phyloP scores from a whole-genome alignment of 2,888 invertebrate genomes.

The Alloplasta piceator region DNA sequence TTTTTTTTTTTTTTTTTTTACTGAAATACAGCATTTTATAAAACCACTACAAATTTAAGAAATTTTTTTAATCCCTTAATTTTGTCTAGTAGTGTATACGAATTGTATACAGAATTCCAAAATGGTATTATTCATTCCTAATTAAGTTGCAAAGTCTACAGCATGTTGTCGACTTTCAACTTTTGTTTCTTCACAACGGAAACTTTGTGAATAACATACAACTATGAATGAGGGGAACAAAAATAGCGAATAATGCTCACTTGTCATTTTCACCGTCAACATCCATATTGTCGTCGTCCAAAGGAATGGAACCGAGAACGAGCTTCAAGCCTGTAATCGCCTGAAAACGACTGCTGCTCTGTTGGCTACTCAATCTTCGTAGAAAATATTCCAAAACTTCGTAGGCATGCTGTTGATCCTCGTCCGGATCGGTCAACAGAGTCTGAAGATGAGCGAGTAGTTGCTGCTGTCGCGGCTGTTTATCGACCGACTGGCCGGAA shows the following conservation, averaged over 20 bases:
- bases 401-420: slow-evolving; percentile 87
- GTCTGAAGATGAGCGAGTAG: slow-evolving; percentile 87
- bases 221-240: background rate
- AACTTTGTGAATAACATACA: too few relatives aligned
- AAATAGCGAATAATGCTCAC: slow-evolving; percentile 57
- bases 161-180: too few relatives aligned
- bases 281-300: slow-evolving; percentile 83
- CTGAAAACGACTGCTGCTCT: slow-evolving; percentile 90
- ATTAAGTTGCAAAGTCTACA: too few relatives aligned
- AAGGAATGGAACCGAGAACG: slow-evolving; percentile 85
- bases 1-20: too few relatives aligned
- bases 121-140: too few relatives aligned
- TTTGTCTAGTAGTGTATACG: too few relatives aligned
- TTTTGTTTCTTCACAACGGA: too few relatives aligned
- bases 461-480: slow-evolving; percentile 91
- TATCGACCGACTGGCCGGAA: slow-evolving; percentile 86
- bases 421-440: slow-evolving; percentile 85
- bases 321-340: slow-evolving; percentile 91
- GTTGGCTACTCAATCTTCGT: slow-evolving; percentile 92
- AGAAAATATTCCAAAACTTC: slow-evolving; percentile 96
- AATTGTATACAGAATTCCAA: too few relatives aligned
- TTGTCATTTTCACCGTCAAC: slow-evolving; percentile 79
- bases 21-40: too few relatives aligned
- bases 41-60: too few relatives aligned
- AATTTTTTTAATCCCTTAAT: too few relatives aligned